phyloP scores from a whole-genome alignment of 2,888 invertebrate species.

The Lordiphosa fenestrarum region DNA sequence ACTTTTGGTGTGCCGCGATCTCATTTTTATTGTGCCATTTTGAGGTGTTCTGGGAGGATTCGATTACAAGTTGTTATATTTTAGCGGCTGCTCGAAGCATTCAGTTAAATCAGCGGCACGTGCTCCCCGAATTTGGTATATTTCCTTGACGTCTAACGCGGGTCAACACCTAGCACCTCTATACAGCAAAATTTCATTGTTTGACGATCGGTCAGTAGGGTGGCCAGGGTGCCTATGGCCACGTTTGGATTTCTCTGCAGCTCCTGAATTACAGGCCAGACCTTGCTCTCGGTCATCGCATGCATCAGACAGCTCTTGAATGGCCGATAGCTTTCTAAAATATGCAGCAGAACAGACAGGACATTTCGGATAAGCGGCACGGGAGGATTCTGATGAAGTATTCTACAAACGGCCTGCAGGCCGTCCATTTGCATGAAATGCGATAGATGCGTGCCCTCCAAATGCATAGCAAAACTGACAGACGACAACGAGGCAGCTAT shows the following conservation, averaged over 20 bases:
- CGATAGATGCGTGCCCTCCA: constrained; percentile 4
- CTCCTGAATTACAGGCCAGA: not conserved
- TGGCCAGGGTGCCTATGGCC: not conserved
- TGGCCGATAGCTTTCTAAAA: constrained; percentile 3
- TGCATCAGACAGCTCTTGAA: not conserved
- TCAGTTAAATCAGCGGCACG: no score
- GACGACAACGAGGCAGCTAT: constrained; percentile 38
- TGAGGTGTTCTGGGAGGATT: no score
- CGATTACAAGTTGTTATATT: no score
- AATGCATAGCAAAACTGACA: constrained; percentile 34
- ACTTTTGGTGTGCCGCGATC: no score
- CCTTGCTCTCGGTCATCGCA: not conserved
- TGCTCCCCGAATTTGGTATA: no score
- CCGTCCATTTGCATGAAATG: constrained; percentile 3
- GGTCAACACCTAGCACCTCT: not conserved
- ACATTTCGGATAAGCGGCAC: constrained; percentile 3
- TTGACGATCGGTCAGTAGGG: not conserved
- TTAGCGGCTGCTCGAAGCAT: no score
- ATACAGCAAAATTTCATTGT: constrained; percentile 3
- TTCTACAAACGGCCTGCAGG: not conserved
- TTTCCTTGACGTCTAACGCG: not conserved
- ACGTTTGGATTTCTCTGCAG: not conserved
- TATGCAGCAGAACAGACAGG: not conserved
- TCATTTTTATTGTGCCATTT: no score
- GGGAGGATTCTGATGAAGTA: not conserved